These are phyloP conservation scores for Hirudo medicinalis DNA, from an alignment of 1,140 invertebrate genomes.

Conservation along the genomic window DNA sequence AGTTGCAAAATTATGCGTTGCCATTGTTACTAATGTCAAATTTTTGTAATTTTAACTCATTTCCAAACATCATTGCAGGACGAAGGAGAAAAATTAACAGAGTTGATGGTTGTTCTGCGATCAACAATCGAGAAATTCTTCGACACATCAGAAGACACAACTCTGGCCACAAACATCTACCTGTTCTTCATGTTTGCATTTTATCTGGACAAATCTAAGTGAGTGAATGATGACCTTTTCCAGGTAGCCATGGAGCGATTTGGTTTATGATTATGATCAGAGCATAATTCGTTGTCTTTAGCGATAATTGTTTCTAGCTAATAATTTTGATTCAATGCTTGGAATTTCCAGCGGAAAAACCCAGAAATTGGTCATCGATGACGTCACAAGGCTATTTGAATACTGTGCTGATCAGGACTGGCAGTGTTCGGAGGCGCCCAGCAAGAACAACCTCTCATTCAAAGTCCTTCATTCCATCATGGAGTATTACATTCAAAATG, in stretches of 20 bases:
- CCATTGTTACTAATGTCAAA: not conserved
- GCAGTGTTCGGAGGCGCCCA: not conserved
- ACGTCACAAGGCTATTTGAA: conserved; percentile 5
- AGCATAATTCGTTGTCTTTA: too few relatives aligned
- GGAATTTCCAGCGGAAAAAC: not conserved
- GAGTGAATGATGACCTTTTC: too few relatives aligned
- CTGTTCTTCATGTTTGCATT: conserved; percentile 3
- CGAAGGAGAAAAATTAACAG: not conserved
- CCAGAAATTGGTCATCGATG: conserved; percentile 7
- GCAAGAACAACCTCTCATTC: conserved; percentile 12
- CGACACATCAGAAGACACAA: not conserved
- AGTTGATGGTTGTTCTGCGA: not conserved
- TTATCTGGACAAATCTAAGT: not conserved
- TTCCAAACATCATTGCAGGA: not conserved
- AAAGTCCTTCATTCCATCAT: conserved; percentile 4
- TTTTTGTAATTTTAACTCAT: not conserved
- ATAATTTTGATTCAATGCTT: too few relatives aligned
- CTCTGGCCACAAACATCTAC: not conserved
- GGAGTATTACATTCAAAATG: conserved; percentile 10
- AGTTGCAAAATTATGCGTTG: too few relatives aligned
- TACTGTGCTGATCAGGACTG: conserved; percentile 12
- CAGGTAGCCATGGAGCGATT: too few relatives aligned
- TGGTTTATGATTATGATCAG: too few relatives aligned
- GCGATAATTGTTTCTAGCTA: too few relatives aligned
- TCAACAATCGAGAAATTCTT: not conserved